A percentile compares a stretch with the other conserved stretches of the same genome.
Evolutionary conservation across 1,140 invertebrate genomes (phyloP).

Genomic region (Eueides isabella): DNA sequence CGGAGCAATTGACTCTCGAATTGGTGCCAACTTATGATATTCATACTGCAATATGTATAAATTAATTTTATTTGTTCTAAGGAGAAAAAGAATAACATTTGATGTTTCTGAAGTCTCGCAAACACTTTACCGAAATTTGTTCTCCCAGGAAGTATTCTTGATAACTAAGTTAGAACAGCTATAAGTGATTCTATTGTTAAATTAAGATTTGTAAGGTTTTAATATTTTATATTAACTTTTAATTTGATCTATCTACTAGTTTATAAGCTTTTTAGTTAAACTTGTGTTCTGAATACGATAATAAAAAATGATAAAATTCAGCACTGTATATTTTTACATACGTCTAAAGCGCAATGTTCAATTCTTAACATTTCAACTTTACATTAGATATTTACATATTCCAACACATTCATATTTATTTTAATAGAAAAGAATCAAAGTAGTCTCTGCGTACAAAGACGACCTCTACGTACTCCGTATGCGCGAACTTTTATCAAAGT

Average conservation of each 20-base stretch:
- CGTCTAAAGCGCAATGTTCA: too few relatives aligned
- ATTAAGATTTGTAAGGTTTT: too few relatives aligned
- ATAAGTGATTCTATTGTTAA: too few relatives aligned
- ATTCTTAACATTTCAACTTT: too few relatives aligned
- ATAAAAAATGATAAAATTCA: too few relatives aligned
- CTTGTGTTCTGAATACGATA: too few relatives aligned
- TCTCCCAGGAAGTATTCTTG: background rate
- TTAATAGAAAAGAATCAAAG: background rate
- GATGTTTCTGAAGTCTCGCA: background rate
- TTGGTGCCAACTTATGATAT: slow-evolving; percentile 20
- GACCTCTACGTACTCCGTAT: background rate
- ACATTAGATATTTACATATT: background rate
- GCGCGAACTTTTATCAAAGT: background rate
- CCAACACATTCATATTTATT: background rate
- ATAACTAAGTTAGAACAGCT: background rate
- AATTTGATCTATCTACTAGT: too few relatives aligned
- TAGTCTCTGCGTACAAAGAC: background rate
- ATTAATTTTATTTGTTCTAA: slow-evolving; percentile 14
- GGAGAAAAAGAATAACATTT: slow-evolving; percentile 2
- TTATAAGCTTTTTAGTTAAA: too few relatives aligned
- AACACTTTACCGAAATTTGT: background rate
- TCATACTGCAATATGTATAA: slow-evolving; percentile 23
- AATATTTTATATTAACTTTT: background rate
- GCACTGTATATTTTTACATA: too few relatives aligned
- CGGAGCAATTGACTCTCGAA: slow-evolving; percentile 25